Base-by-base conservation (phyloP, 2,797 vertebrate genomes). In the Pyrocephalus nanus region DNA sequence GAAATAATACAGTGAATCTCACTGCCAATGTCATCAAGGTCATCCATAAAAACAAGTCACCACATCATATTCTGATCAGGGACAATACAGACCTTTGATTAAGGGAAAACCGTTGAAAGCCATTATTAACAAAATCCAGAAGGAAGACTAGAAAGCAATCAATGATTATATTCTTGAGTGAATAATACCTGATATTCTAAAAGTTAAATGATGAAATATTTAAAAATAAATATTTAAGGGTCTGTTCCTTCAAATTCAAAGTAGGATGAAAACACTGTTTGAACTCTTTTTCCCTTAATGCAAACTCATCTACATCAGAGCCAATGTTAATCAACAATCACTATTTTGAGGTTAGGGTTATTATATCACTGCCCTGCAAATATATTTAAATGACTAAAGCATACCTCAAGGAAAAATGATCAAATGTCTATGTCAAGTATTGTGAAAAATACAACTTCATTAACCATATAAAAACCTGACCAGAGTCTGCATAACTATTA, bases 201-300 rank as follows among this genome's bases (percentile, higher is more conserved):
- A 94, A 83, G 83, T 87, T 75, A 67, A 74, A 86, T 65, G 86
- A 91, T 83, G 86, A 51, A 70, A 78, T 55, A 94, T 88, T 96
- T 93, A 65, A 93, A 95, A 94, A 94, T 58, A 89, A 90, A 71
- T 79, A 84, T 72, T 91, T 91, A 96, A 89, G 29, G 38, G 66
- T 92, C 75, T 79, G 23, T 78, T 91, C 71, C 86, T 92, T 96
- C 76, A 89, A 57, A 71, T 97, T 95, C 77, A 72, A 88, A 90
- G 84, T 61, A 95, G 73, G 93, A 96, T 92, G 78, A 93, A 97
- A 97, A 96, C 20, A 94, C 65, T 78, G 71, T 74, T 96, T 92
- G 40, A 95, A 79, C 15, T 66, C 17, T 86, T 88, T 70, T 70
- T 48, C 30, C 42, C 83, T 94, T 95, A 96, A 95, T 93, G 92